phyloP scores from a whole-genome alignment of 2,797 vertebrate genomes.

The Enteromius fasciolatus region DNA sequence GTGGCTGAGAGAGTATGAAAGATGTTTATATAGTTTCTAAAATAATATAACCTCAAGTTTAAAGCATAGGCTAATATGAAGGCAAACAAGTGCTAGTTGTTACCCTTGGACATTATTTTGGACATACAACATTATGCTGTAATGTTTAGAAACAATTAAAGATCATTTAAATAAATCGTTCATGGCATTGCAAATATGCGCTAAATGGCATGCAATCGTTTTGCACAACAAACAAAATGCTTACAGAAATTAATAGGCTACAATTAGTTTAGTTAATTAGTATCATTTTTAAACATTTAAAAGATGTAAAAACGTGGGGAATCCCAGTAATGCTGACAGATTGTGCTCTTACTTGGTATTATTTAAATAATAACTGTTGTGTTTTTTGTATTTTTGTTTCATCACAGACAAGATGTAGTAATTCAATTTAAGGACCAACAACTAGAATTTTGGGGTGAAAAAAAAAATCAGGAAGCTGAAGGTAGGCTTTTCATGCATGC shows the following conservation, averaged over 20 bases:
- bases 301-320: background rate
- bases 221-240: background rate
- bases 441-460: background rate
- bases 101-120: background rate
- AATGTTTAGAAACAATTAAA: background rate
- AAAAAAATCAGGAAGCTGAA: background rate
- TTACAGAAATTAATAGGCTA: background rate
- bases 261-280: background rate
- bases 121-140: too few relatives aligned
- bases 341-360: background rate
- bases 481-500: background rate
- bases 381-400: background rate
- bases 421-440: background rate
- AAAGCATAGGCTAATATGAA: background rate
- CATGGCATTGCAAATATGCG: background rate
- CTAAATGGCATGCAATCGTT: too few relatives aligned
- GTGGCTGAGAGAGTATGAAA: background rate
- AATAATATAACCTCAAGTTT: background rate
- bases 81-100: background rate
- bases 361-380: background rate
- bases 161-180: background rate
- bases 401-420: background rate
- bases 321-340: background rate
- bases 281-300: background rate
- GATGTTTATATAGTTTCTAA: background rate